Percentiles rank a stretch among this genome's conserved stretches.
Conservation (phyloP, 2,113 vertebrate species). For the Nothoprocta pentlandii region DNA sequence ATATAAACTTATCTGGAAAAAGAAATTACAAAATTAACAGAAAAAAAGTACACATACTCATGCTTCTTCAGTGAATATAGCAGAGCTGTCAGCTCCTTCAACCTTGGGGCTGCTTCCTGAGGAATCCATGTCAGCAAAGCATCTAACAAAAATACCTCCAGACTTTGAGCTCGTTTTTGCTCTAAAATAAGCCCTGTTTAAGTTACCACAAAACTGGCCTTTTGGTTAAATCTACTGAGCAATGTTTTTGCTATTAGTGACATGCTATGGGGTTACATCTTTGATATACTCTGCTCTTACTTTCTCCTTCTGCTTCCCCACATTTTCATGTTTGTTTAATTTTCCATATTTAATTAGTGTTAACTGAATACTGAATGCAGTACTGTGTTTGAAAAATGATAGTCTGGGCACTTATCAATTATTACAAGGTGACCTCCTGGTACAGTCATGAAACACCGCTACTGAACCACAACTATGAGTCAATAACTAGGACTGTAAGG, state of each 20-base stretch:
- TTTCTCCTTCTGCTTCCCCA: not conserved
- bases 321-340: not conserved
- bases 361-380: not conserved
- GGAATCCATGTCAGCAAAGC: not conserved
- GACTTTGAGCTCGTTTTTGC: not conserved
- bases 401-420: not conserved
- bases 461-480: not conserved
- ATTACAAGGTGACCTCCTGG: not conserved
- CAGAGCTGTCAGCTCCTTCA: not conserved
- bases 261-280: not conserved
- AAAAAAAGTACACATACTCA: not conserved
- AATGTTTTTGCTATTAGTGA: not conserved
- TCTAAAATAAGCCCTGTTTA: not conserved
- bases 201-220: not conserved
- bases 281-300: not conserved
- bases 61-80: not conserved
- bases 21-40: not conserved
- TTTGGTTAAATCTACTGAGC: not conserved
- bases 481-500: not conserved
- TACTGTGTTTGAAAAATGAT: not conserved
- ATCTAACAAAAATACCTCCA: not conserved
- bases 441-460: not conserved
- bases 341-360: not conserved
- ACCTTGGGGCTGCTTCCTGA: not conserved
- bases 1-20: not conserved